Percentiles rank a stretch among this genome's conserved stretches.
Conservation (phyloP, 2,888 invertebrate species). For the Tipula vernalis region DNA sequence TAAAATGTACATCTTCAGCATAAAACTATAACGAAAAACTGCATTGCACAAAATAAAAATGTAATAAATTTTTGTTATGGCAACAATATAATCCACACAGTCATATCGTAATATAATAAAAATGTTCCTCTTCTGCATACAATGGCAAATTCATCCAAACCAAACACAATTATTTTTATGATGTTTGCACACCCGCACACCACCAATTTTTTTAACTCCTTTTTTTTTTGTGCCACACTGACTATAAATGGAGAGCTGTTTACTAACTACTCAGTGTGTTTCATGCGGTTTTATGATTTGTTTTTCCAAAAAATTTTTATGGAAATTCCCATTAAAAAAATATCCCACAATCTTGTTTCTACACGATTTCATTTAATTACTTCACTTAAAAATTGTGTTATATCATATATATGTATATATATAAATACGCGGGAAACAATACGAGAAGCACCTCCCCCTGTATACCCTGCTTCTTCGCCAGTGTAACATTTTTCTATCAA, state of each 20-base stretch:
- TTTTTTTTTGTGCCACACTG: background rate
- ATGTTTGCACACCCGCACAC: background rate
- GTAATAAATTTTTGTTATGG: background rate
- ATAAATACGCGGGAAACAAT: background rate
- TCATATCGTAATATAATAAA: background rate
- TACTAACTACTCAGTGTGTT: background rate
- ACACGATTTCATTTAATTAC: conserved; percentile 8
- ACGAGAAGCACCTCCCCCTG: background rate
- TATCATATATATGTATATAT: background rate
- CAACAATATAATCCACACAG: background rate
- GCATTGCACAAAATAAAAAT: background rate
- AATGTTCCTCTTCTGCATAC: background rate
- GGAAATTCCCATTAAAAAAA: background rate
- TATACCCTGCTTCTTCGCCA: background rate
- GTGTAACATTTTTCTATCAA: background rate
- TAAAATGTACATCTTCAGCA: background rate
- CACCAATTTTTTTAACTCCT: background rate
- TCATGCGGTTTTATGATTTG: background rate
- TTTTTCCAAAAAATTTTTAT: background rate
- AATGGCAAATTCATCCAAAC: background rate
- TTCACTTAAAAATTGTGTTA: background rate
- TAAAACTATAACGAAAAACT: background rate
- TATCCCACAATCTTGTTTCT: conserved; percentile 8
- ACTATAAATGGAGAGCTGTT: background rate
- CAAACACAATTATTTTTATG: background rate